Base-by-base conservation (phyloP, 1,140 invertebrate genomes). In the Wasmannia auropunctata region DNA sequence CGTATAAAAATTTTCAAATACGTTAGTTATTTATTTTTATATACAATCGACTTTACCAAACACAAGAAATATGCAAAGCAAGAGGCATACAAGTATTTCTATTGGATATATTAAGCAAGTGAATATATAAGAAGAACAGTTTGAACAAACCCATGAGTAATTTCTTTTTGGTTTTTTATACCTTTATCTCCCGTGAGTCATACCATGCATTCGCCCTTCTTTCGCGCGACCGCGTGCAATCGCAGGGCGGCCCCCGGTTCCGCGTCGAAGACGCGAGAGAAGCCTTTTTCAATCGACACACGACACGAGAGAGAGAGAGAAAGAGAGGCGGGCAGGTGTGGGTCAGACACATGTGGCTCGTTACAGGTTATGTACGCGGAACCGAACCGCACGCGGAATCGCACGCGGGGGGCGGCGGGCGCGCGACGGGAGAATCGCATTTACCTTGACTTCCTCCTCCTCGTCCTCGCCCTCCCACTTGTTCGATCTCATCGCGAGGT, bases 381-480 rank as follows among this genome's bases (percentile, higher is more conserved):
- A 31, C 56, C 58, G 2, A 67, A 31, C 56, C 58, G 28, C 70
- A 62, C 46, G 40, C 62, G 81, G 51, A 87, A 54, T 54, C 56
- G 10, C 60, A 60, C 22, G 49, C 8, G 3, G 37, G 14, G 11
- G 40, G 62, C 14, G 31, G 3, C 31, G 6, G 22, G 0, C 14
- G 1, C 3, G 4, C 34, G 3, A 28, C 49, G 6, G 8, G 22
- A 14, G 14, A 34, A 19, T 83, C 6, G 19, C 28, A 11, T 46
- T n/a, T 95, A 98, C 98, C 96, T 98, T 98, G 86, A 98, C 97
- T 86, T 97, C 97, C 79, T 98, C 97, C 90, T 98, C 98, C 54
- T 95, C 95, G 93, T 98, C 98, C 94, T 98, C 98, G 75, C 98
- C 98, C 94, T 98, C 97, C 98, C 98, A 98, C 96, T 97, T 98